phyloP scores from a whole-genome alignment of 2,797 vertebrate genomes.

The Peromyscus eremicus region DNA sequence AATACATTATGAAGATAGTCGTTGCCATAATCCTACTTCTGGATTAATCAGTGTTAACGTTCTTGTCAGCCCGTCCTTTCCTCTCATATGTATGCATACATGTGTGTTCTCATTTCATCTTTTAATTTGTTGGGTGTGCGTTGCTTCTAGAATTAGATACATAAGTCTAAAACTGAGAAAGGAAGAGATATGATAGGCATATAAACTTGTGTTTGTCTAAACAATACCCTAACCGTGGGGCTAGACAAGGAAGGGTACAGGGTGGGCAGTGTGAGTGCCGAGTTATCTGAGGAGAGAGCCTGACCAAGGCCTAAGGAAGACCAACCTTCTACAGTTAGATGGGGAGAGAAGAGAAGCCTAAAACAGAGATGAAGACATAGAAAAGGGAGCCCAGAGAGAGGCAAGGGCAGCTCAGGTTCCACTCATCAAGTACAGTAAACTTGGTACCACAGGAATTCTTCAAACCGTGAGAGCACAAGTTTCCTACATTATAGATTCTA shows the following conservation, averaged over 20 bases:
- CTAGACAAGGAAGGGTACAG: neutral
- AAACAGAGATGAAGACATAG: neutral
- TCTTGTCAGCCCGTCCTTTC: neutral
- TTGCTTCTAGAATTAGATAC: conserved; percentile 44
- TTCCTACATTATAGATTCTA: neutral
- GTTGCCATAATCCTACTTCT: neutral
- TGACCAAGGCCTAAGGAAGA: neutral
- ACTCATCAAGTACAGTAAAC: neutral
- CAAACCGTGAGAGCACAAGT: neutral
- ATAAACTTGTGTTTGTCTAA: neutral
- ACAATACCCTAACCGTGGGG: neutral
- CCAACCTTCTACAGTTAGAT: neutral
- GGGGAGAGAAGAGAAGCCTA: neutral
- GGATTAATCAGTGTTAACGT: neutral
- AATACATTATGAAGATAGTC: neutral
- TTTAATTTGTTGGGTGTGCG: conserved; percentile 2
- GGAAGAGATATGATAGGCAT: neutral
- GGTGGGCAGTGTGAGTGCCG: neutral
- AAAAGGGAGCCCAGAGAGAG: neutral
- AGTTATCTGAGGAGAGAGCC: neutral
- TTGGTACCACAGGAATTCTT: neutral
- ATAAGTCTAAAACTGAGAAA: neutral
- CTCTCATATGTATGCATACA: neutral
- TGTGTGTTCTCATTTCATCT: neutral
- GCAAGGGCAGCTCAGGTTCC: neutral